Evolutionary conservation across 2,113 vertebrate genomes (phyloP).

Genomic region (Phrynocephalus versicolor): DNA sequence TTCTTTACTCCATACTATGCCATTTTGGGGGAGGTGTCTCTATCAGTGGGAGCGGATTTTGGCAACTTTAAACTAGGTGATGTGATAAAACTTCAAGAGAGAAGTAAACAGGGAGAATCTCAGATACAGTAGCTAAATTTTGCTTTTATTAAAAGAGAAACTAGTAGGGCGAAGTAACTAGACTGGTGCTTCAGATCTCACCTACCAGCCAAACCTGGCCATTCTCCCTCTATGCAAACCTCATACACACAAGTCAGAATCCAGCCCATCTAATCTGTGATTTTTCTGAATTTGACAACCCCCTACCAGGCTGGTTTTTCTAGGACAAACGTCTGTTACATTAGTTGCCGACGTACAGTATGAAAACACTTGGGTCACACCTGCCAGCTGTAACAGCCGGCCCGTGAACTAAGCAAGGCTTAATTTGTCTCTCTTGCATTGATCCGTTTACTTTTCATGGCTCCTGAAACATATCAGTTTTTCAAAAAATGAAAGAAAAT

Average conservation of each 20-base stretch:
- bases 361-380: conserved; percentile 58
- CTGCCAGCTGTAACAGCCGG: conserved; percentile 53
- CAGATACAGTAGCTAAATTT: too few species aligned
- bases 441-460: conserved; percentile 1
- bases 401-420: conserved; percentile 30
- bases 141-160: too few species aligned
- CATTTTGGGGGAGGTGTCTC: not conserved
- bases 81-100: too few species aligned
- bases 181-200: too few species aligned
- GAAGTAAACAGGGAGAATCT: too few species aligned
- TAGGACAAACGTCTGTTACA: conserved; percentile 4
- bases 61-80: too few species aligned
- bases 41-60: too few species aligned
- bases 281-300: conserved; percentile 36
- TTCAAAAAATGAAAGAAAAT: conserved; percentile 64
- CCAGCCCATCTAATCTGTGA: too few species aligned
- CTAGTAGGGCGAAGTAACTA: too few species aligned
- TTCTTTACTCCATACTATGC: not conserved
- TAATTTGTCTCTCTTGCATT: conserved; percentile 36
- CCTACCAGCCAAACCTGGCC: too few species aligned
- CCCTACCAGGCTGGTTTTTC: conserved; percentile 38
- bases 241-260: too few species aligned
- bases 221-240: too few species aligned
- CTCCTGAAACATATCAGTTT: conserved; percentile 53
- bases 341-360: conserved; percentile 24